Conservation (phyloP, 2,797 vertebrate genomes). For the Diplodus puntazzo region DNA sequence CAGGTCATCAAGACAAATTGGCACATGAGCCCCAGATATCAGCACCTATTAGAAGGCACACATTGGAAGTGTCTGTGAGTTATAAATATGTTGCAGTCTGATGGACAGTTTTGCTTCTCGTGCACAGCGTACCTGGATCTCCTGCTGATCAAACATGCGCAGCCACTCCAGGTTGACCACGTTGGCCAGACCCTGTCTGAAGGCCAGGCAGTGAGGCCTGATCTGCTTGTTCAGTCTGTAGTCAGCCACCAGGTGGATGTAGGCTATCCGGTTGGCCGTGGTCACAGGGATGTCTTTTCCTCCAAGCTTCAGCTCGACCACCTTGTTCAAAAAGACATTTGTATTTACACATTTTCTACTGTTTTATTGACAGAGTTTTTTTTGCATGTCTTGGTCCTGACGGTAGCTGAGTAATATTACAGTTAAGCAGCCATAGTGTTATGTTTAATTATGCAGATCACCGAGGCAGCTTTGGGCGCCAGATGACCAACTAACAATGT, state of each 20-base stretch:
- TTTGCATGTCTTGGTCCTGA: background rate
- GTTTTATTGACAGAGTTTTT: background rate
- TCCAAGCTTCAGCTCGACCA: constrained; percentile 94
- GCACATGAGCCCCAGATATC: constrained; percentile 97
- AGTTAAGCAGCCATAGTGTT: background rate
- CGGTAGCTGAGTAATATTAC: background rate
- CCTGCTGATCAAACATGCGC: constrained; percentile 99
- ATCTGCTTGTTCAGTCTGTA: constrained; percentile 98
- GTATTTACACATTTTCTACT: background rate
- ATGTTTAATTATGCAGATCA: constrained; percentile 40
- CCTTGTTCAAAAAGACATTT: constrained; percentile 79
- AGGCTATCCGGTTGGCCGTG: constrained; percentile 95
- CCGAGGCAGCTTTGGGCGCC: background rate
- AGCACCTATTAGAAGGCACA: constrained; percentile 86
- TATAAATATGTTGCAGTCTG: background rate
- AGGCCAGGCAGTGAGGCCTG: constrained; percentile 93
- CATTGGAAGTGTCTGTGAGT: background rate
- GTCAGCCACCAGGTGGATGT: constrained; percentile 97
- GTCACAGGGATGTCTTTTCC: constrained; percentile 97
- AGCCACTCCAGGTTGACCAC: constrained; percentile 98
- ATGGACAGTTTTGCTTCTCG: background rate
- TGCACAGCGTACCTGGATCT: constrained; percentile 91
- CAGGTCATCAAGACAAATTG: constrained; percentile 96
- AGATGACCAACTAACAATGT: constrained; percentile 44
- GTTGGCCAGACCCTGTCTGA: constrained; percentile 96